A percentile compares a stretch with the other conserved stretches of the same genome.
These are phyloP conservation scores for Matsumyia berberina DNA, from an alignment of 2,888 invertebrate genomes.

Conservation along the genomic window DNA sequence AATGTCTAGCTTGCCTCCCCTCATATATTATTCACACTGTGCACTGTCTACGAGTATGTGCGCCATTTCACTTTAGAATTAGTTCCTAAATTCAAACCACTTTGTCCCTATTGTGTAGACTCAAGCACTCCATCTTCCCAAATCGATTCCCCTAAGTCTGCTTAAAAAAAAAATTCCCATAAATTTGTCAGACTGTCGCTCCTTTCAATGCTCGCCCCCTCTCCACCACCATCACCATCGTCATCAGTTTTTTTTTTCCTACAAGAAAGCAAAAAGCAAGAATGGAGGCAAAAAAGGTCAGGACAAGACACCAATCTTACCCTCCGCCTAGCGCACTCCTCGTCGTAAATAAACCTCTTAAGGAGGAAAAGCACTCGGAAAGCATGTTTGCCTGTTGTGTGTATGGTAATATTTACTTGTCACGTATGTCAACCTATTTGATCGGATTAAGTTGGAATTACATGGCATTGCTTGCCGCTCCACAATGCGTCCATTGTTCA, in stretches of 20 bases:
- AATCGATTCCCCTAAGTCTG: slow-evolving; percentile 58
- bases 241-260: slow-evolving; percentile 10
- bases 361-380: slow-evolving; percentile 73
- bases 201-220: slow-evolving; percentile 1
- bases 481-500: slow-evolving; percentile 75
- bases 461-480: slow-evolving; percentile 75
- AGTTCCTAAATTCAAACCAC: slow-evolving; percentile 38
- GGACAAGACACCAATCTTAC: slow-evolving; percentile 59
- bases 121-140: slow-evolving; percentile 36
- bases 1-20: no score
- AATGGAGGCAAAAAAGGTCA: slow-evolving; percentile 51
- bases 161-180: slow-evolving; percentile 39
- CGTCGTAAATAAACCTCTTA: slow-evolving; percentile 75
- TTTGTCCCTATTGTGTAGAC: slow-evolving; percentile 25
- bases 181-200: slow-evolving; percentile 66
- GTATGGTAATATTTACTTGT: slow-evolving; percentile 78
- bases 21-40: no score
- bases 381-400: slow-evolving; percentile 75
- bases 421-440: slow-evolving; percentile 77
- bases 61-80: slow-evolving; percentile 15
- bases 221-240: neutral
- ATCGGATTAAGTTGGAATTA: slow-evolving; percentile 77
- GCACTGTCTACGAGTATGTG: no score
- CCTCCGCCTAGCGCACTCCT: neutral
- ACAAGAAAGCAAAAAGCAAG: slow-evolving; percentile 27